Evolutionary conservation across 1,140 invertebrate species (phyloP).

Genomic region (Lycorma delicatula): DNA sequence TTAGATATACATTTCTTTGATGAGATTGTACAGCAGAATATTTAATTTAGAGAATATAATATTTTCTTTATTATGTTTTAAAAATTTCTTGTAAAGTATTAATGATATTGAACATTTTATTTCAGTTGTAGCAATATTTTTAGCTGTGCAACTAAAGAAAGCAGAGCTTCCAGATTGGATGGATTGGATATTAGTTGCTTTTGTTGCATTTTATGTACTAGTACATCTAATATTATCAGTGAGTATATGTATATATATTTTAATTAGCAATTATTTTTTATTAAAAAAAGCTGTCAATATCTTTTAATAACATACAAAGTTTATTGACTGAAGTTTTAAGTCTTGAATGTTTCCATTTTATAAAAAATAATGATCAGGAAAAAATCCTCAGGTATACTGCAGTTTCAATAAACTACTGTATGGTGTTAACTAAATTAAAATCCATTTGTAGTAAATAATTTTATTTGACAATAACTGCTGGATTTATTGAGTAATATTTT

Average conservation of each 20-base stretch:
- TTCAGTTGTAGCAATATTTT: slow-evolving; percentile 87
- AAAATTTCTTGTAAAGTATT: background rate
- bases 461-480: no score
- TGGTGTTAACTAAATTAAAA: background rate
- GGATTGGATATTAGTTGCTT: slow-evolving; percentile 78
- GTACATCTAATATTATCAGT: slow-evolving; percentile 84
- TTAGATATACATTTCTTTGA: no score
- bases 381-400: background rate
- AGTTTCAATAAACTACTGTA: background rate
- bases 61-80: background rate
- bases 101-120: slow-evolving; percentile 28
- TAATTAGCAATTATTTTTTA: background rate
- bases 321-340: background rate
- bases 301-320: background rate
- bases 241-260: slow-evolving; percentile 39
- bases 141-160: slow-evolving; percentile 75
- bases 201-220: slow-evolving; percentile 80
- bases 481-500: no score
- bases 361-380: background rate
- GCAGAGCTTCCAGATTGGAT: slow-evolving; percentile 77
- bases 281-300: background rate
- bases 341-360: background rate
- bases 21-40: background rate
- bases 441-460: no score
- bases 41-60: no score